phyloP scores from a whole-genome alignment of 2,113 vertebrate genomes.

The Prionailurus viverrinus region DNA sequence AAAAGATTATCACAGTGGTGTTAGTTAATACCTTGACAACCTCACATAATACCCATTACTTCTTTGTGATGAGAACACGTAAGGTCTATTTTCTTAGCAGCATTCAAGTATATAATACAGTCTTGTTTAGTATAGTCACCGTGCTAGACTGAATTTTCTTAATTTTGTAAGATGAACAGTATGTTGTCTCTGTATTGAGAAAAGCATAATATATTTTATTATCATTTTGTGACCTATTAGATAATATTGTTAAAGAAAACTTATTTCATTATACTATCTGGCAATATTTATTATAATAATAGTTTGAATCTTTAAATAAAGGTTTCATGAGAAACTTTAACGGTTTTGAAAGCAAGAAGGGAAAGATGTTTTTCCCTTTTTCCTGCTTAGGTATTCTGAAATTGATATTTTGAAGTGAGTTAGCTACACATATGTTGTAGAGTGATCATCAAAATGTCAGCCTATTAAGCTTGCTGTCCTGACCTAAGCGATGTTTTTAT shows the following conservation, averaged over 20 bases:
- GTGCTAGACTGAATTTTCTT: not conserved
- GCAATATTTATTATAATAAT: not conserved
- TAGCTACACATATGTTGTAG: conserved; percentile 14
- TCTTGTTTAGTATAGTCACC: not conserved
- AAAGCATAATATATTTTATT: not conserved
- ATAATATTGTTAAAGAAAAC: conserved; percentile 33
- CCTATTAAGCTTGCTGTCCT: conserved; percentile 40
- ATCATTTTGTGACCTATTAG: not conserved
- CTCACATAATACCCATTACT: not conserved
- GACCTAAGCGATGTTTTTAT: conserved; percentile 50
- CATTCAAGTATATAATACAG: not conserved
- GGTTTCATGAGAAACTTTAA: not conserved
- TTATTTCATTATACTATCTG: conserved; percentile 3
- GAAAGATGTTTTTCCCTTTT: conserved; percentile 1
- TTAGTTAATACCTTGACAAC: not conserved
- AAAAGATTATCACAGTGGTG: not conserved
- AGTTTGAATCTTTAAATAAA: conserved; percentile 29
- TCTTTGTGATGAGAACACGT: not conserved
- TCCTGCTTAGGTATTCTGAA: conserved; percentile 16
- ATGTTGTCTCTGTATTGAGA: not conserved
- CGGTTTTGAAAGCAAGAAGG: conserved; percentile 19
- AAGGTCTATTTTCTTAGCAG: not conserved
- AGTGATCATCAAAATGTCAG: conserved; percentile 37
- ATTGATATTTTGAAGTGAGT: conserved; percentile 3
- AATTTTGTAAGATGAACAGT: conserved; percentile 9